Conservation (phyloP, 1,140 invertebrate species). For the Drosophila tani region DNA sequence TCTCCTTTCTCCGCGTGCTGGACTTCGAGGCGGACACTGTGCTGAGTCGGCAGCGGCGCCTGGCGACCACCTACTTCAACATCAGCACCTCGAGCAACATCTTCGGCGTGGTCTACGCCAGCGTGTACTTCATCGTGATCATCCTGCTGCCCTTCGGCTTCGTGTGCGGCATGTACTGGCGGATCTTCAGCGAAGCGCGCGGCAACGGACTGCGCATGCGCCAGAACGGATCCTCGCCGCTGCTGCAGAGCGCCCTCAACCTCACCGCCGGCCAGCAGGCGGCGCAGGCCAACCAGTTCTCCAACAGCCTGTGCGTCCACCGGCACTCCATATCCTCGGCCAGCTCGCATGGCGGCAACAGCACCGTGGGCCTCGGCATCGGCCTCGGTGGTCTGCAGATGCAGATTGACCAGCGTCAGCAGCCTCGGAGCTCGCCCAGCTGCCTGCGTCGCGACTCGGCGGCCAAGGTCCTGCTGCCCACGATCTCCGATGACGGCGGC, state of each 20-base stretch:
- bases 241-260: slow-evolving; percentile 85
- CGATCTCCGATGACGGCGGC: slow-evolving; percentile 75
- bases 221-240: slow-evolving; percentile 87
- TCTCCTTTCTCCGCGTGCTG: slow-evolving; percentile 84
- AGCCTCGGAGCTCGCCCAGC: slow-evolving; percentile 63
- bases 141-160: slow-evolving; percentile 89
- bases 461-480: slow-evolving; percentile 76
- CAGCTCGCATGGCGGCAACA: slow-evolving; percentile 71
- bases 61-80: slow-evolving; percentile 70
- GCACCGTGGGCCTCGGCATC: slow-evolving; percentile 21
- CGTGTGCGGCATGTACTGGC: slow-evolving; percentile 89
- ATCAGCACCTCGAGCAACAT: slow-evolving; percentile 71
- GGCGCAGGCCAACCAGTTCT: slow-evolving; percentile 83
- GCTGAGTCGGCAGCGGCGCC: slow-evolving; percentile 56
- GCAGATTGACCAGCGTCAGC: slow-evolving; percentile 75
- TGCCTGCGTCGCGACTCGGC: slow-evolving; percentile 77
- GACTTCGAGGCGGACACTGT: slow-evolving; percentile 73
- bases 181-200: slow-evolving; percentile 90
- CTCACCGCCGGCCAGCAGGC: slow-evolving; percentile 77
- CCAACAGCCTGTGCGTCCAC: slow-evolving; percentile 74
- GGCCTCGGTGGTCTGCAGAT: slow-evolving; percentile 72
- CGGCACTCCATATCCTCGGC: slow-evolving; percentile 77
- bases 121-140: slow-evolving; percentile 86
- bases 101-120: slow-evolving; percentile 77
- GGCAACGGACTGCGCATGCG: slow-evolving; percentile 90